phyloP scores from a whole-genome alignment of 2,113 vertebrate species.

The Ochotona princeps region DNA sequence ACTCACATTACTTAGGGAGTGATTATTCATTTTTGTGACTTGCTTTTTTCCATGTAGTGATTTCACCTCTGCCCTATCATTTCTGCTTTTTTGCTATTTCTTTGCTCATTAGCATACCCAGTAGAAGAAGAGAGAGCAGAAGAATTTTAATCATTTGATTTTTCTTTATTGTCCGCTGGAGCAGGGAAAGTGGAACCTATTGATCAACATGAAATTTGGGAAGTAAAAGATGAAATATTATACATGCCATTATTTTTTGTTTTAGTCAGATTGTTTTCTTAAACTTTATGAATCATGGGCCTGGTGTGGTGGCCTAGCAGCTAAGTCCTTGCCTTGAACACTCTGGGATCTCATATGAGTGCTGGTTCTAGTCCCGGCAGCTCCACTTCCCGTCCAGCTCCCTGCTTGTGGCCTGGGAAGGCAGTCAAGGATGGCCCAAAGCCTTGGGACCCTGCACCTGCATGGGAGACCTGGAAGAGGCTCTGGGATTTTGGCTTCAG shows the following conservation, averaged over 20 bases:
- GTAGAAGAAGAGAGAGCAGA: background rate
- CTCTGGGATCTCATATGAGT: no score
- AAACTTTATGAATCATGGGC: background rate
- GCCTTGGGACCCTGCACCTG: no score
- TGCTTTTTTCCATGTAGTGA: conserved; percentile 38
- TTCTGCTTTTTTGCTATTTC: background rate
- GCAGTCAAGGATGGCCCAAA: no score
- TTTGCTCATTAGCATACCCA: background rate
- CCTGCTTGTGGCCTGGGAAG: no score
- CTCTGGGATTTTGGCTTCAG: no score
- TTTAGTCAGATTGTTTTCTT: background rate
- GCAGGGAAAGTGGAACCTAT: background rate
- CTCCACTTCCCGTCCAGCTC: no score
- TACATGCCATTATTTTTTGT: background rate
- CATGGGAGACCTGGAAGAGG: no score
- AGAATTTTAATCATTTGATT: background rate
- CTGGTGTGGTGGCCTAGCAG: no score
- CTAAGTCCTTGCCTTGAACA: no score
- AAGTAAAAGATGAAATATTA: background rate
- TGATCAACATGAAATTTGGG: background rate
- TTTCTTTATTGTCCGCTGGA: background rate
- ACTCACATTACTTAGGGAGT: background rate
- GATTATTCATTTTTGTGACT: conserved; percentile 38
- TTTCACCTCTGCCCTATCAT: conserved; percentile 4
- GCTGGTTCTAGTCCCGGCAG: no score